phyloP scores from a whole-genome alignment of 2,113 vertebrate species.

The rat (Rattus norvegicus) region GRCr8 NC_086024.1:41519501-41520000 shows the following conservation, averaged over 20 bases:
- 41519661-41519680: background rate
- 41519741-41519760: background rate
- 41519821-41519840: background rate
- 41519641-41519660: background rate
- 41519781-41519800: background rate
- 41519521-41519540: no score
- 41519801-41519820: background rate
- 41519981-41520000: background rate
- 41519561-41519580: background rate
- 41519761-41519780: background rate
- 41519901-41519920: background rate
- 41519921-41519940: background rate
- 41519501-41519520: no score
- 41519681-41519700: background rate
- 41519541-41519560: no score
- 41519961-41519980: background rate
- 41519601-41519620: background rate
- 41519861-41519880: background rate
- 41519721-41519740: background rate
- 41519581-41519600: background rate
- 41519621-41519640: background rate
- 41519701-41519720: background rate
- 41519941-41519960: background rate
- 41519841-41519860: background rate
- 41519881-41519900: background rate